Evolutionary conservation across 1,140 invertebrate genomes (phyloP), one percentile per base, ranked within the genome.

Genomic region (Meloidogyne hapla): DNA sequence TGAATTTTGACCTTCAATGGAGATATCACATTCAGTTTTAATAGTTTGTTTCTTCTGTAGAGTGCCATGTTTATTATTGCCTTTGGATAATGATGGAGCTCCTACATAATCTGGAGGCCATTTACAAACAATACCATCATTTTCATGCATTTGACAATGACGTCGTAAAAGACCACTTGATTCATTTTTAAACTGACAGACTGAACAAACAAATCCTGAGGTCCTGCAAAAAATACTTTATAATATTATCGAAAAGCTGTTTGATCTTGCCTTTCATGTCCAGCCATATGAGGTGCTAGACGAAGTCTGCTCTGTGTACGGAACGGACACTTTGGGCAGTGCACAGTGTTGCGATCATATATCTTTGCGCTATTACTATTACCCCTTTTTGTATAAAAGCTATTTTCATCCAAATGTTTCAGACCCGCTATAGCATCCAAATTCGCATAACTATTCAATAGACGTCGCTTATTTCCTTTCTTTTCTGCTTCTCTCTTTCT

Each of bases 31-130:
- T 6, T n/a, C 48, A 8, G 48, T 21, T 8, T 33, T 33, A 33
- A n/a, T 56, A 21, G 8, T 56, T 21, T 56, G 18, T 56, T 21
- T n/a, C 12, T 56, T 56, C n/a, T 56, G 48, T 5, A 8, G 18
- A 4, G 5, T n/a, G 12, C 12, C 12, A 21, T 56, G 12, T n/a
- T n/a, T 56, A 56, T 56, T 15, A 5, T 56, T 56, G 48, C 48
- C 18, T n/a, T 21, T 56, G 48, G 48, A 56, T 5, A 56, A 18
- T n/a, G 48, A 25, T 13, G 77, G 66, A 23, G 42, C 75, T 18
- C 77, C 77, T 23, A 78, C 77, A 66, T 78, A 78, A 25, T 78
- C 77, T 45, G 77, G 77, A 45, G 77, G 77, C 77, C 77, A 78
- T 25, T 62, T 56, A 48, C 63, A 78, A 26, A 40, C n/a, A 61